Evolutionary conservation across 35 echinoderm and acorn worm genomes (phyloP), one percentile per base, ranked within the genome.

Genomic region (Stichopus chloronotus): DNA sequence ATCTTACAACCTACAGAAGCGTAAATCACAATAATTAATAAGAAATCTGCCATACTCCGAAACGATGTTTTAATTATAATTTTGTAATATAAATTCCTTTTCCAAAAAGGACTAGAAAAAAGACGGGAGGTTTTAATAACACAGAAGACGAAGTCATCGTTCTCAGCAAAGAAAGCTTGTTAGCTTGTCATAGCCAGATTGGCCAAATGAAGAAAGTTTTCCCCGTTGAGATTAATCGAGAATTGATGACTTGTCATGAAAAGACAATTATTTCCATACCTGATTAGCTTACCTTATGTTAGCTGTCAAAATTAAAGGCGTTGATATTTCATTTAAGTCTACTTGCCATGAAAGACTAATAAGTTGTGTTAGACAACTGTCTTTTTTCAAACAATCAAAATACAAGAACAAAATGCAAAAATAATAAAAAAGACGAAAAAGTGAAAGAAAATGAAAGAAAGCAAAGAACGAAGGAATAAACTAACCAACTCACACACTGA

Each of bases 241-340:
- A 63, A 89, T 24, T 89, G 60, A 89, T 89, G 87, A 19, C 20
- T 63, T 25, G 21, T 25, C 30, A 89, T 89, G 19, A 89, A 72
- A 89, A 89, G 59, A 65, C 87, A 89, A 89, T 89, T 72, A 89
- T 89, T 59, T 25, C 87, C 60, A 63, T 63, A 89, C 21, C 60
- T 89, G 87, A 89, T 89, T 89, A 89, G 60, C 60, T 24, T 71
- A 89, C 87, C 87, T 71, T 65, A 89, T 89, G 87, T 89, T 72
- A 89, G 59, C 43, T 89, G 87, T 89, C 87, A 89, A 52, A 71
- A 74, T 7, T 7, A 7, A 74, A 7, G 20, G 19, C 69, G 13
- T 21, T 74, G 69, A 74, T 74, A 20, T 74, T 74, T 74, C 69
- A 74, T 74, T n/a, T n/a, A 74, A 74, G 69, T 74, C 69, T 74